Percentiles rank a stretch among this genome's conserved stretches.
Conservation (phyloP, 2,797 vertebrate species). For the Gobio occitaniae region DNA sequence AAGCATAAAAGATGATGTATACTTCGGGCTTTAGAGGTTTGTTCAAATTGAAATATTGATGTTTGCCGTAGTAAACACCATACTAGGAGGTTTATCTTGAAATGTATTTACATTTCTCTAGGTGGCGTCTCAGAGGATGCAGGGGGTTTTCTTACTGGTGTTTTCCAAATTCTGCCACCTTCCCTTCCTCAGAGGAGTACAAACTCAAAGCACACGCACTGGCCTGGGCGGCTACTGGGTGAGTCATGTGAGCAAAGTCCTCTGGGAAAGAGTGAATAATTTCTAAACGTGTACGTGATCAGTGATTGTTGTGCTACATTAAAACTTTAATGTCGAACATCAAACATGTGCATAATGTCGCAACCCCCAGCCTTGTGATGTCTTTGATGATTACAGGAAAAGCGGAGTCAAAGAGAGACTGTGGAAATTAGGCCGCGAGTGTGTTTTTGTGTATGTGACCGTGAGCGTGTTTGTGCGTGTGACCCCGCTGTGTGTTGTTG, state of each 20-base stretch:
- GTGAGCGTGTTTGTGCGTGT: slow-evolving; percentile 54
- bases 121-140: slow-evolving; percentile 97
- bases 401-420: slow-evolving; percentile 23
- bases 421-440: slow-evolving; percentile 48
- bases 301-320: not conserved
- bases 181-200: slow-evolving; percentile 91
- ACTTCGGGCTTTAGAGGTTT: not conserved
- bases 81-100: not conserved
- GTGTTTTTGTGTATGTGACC: slow-evolving; percentile 46
- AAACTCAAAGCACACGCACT: slow-evolving; percentile 93
- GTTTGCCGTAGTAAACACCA: not conserved
- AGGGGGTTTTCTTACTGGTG: slow-evolving; percentile 92
- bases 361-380: not conserved
- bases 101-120: slow-evolving; percentile 60
- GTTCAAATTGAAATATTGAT: not conserved
- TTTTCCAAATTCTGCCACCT: slow-evolving; percentile 94
- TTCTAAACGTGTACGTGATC: not conserved
- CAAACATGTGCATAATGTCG: slow-evolving; percentile 33
- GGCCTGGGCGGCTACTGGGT: slow-evolving; percentile 98
- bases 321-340: slow-evolving; percentile 35
- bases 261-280: slow-evolving; percentile 13
- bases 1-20: not conserved
- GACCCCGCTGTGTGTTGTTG: slow-evolving; percentile 69
- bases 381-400: slow-evolving; percentile 40
- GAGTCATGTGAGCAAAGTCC: slow-evolving; percentile 64